Conservation (phyloP, 2,888 invertebrate genomes). For the Erpobdella octoculata region DNA sequence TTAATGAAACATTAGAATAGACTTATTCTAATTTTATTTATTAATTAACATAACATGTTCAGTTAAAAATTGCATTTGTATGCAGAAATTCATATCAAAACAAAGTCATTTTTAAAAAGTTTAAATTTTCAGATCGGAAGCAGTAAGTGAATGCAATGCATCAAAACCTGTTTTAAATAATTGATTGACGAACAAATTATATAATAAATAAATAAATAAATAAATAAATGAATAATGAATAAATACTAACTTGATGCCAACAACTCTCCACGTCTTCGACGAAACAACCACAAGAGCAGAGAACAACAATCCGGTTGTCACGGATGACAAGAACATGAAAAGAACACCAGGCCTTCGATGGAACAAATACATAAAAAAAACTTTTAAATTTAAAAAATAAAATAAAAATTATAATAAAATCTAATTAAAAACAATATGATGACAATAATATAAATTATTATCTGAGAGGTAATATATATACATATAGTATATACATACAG, state of each 20-base stretch:
- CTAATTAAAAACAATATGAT: too few species aligned
- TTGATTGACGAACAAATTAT: background rate
- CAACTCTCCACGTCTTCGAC: conserved; percentile 93
- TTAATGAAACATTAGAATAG: background rate
- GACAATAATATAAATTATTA: background rate
- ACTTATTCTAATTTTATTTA: background rate
- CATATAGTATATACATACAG: conserved; percentile 30
- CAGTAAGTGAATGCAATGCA: too few species aligned
- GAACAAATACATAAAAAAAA: background rate
- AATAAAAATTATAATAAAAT: conserved; percentile 12
- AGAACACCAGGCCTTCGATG: conserved; percentile 50
- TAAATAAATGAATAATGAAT: background rate
- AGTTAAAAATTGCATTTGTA: too few species aligned
- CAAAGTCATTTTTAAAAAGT: too few species aligned
- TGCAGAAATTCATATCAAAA: too few species aligned
- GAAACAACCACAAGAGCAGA: conserved; percentile 87
- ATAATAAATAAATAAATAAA: background rate
- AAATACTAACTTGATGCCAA: conserved; percentile 68
- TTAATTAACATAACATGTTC: background rate
- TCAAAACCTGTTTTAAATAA: too few species aligned
- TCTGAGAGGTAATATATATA: background rate
- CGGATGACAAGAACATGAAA: conserved; percentile 76
- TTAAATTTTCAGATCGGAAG: too few species aligned
- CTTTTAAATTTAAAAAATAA: background rate
- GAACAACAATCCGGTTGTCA: conserved; percentile 77